These are phyloP conservation scores for Gyrodactylus bullatarudis DNA, from an alignment of 1,140 invertebrate species.

Conservation along the genomic window DNA sequence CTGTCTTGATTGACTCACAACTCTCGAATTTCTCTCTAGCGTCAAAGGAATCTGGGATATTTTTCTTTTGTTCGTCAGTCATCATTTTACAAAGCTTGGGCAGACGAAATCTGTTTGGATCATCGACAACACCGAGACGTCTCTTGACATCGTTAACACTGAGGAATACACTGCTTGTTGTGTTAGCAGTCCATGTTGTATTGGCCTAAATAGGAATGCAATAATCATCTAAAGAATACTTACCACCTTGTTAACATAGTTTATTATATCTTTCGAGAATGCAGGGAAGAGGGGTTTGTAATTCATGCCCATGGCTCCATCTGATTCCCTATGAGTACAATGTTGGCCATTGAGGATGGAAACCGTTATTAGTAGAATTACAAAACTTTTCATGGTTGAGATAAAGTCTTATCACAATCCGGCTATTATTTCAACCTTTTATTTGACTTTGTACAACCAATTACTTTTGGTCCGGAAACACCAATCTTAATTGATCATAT, in stretches of 20 bases:
- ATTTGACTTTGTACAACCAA: no score
- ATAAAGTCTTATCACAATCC: no score
- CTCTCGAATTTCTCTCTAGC: background rate
- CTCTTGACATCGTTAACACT: background rate
- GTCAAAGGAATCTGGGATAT: background rate
- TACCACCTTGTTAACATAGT: background rate
- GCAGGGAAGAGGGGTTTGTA: background rate
- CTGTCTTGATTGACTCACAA: background rate
- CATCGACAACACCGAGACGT: background rate
- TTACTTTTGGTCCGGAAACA: no score
- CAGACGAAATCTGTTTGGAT: slow-evolving; percentile 2
- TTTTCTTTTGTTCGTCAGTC: background rate
- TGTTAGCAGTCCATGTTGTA: background rate
- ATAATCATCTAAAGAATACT: no score
- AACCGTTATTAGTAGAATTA: background rate
- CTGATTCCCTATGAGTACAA: background rate
- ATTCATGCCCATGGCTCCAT: background rate
- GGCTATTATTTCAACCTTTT: no score
- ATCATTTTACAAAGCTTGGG: background rate
- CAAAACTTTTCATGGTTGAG: no score
- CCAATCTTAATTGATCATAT: no score
- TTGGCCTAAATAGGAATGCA: background rate
- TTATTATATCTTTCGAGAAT: background rate
- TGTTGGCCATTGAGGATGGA: background rate
- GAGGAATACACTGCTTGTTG: background rate